A percentile compares a stretch with the other conserved stretches of the same genome.
Evolutionary conservation across 2,888 invertebrate genomes (phyloP).

Genomic region (Morpho helenor): DNA sequence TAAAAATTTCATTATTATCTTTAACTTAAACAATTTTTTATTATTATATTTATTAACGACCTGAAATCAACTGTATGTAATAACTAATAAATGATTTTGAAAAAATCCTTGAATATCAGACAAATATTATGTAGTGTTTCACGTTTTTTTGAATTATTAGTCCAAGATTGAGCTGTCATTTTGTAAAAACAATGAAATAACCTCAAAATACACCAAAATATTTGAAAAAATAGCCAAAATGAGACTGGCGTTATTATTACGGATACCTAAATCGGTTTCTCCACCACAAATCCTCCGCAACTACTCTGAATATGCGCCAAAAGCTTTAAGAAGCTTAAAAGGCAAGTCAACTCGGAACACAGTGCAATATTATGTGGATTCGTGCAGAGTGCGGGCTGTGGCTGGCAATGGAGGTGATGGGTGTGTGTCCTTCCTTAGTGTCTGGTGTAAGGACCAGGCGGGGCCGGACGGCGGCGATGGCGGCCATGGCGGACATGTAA

Average conservation of each 20-base stretch:
- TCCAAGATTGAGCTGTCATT: background rate
- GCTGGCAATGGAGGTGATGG: constrained; percentile 98
- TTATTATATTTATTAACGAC: too few relatives aligned
- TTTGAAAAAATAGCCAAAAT: constrained; percentile 15
- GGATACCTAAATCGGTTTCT: constrained; percentile 19
- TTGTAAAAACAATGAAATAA: constrained; percentile 11
- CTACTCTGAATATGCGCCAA: constrained; percentile 50
- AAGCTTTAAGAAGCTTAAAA: constrained; percentile 61
- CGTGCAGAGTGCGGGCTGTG: constrained; percentile 80
- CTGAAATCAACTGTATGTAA: too few relatives aligned
- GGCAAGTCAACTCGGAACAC: constrained; percentile 56
- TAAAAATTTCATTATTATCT: too few relatives aligned
- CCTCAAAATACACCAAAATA: background rate
- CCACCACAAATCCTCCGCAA: constrained; percentile 29
- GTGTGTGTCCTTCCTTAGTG: constrained; percentile 89
- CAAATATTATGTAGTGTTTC: too few relatives aligned
- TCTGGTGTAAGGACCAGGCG: constrained; percentile 91
- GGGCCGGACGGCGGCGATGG: constrained; percentile 99
- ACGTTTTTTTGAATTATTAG: too few relatives aligned
- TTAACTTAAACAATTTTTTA: too few relatives aligned
- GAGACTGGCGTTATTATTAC: constrained; percentile 25
- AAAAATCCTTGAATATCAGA: too few relatives aligned
- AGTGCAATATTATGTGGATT: constrained; percentile 85
- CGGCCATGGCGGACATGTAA: constrained; percentile 96
- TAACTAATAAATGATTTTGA: too few relatives aligned